A percentile compares a stretch with the other conserved stretches of the same genome.
Evolutionary conservation across 1,140 invertebrate species (phyloP).

Genomic region (Drosophila subobscura): DNA sequence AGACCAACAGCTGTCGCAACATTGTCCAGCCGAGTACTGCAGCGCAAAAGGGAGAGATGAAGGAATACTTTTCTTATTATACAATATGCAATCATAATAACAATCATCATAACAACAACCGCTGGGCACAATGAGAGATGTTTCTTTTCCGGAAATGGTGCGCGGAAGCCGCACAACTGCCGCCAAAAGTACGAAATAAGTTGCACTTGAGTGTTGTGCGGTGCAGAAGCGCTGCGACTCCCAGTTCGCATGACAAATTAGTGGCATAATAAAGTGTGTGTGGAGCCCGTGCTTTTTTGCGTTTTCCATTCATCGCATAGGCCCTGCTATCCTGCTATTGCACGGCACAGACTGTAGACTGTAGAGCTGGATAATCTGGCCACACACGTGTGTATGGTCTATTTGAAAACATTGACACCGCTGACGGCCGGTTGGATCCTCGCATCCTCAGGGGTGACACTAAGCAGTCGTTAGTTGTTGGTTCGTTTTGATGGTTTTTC

Average conservation of each 20-base stretch:
- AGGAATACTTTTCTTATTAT: constrained; percentile 64
- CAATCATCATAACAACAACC: constrained; percentile 53
- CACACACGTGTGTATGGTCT: too few relatives aligned
- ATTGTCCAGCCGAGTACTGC: constrained; percentile 15
- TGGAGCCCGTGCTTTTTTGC: too few relatives aligned
- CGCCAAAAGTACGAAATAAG: constrained; percentile 54
- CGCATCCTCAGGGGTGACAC: too few relatives aligned
- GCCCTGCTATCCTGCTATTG: too few relatives aligned
- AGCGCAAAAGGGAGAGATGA: constrained; percentile 32
- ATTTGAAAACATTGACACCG: too few relatives aligned
- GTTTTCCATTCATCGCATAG: too few relatives aligned
- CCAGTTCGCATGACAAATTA: constrained; percentile 65
- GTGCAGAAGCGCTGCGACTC: constrained; percentile 60
- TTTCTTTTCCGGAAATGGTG: constrained; percentile 45
- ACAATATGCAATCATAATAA: constrained; percentile 68
- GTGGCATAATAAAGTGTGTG: constrained; percentile 57
- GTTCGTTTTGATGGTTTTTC: constrained; percentile 31
- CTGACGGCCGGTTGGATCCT: too few relatives aligned
- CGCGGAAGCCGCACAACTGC: constrained; percentile 37
- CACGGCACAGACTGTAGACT: not conserved
- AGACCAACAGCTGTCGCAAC: constrained; percentile 23
- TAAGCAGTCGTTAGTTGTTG: too few relatives aligned
- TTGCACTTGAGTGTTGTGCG: constrained; percentile 70
- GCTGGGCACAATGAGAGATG: constrained; percentile 58
- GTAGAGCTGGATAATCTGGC: constrained; percentile 1